Percentiles rank a stretch among this genome's conserved stretches.
Evolutionary conservation across 2,113 vertebrate genomes (phyloP).

Genomic region (Perccottus glenii): DNA sequence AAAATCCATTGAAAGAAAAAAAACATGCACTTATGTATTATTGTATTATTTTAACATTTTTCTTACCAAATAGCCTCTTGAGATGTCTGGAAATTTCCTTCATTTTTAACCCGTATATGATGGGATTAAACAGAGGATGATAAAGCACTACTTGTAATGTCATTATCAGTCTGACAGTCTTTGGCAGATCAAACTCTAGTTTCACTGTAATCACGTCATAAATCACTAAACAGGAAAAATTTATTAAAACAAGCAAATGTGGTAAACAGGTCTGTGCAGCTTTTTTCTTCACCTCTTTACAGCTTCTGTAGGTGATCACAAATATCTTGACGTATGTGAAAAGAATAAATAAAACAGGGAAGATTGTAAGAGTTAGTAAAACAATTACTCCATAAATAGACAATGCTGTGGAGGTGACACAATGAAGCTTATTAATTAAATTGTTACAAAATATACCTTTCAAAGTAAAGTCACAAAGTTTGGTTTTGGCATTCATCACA

Average conservation of each 20-base stretch:
- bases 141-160: not conserved
- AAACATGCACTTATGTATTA: no score
- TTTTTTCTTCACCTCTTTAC: not conserved
- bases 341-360: not conserved
- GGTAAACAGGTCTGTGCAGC: not conserved
- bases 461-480: conserved; percentile 3
- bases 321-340: not conserved
- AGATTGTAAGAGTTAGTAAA: not conserved
- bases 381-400: not conserved
- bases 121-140: not conserved
- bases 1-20: no score
- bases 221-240: not conserved
- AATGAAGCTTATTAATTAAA: conserved; percentile 1
- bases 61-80: no score
- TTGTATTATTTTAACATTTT: no score
- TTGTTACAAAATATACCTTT: conserved; percentile 40
- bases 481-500: not conserved
- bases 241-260: not conserved
- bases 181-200: not conserved
- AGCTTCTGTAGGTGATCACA: not conserved
- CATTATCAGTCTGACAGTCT: not conserved
- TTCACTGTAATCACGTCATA: not conserved
- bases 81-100: no score
- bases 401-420: not conserved
- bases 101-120: no score